Base-by-base conservation (phyloP, 2,113 vertebrate species). In the Labrus mixtus region DNA sequence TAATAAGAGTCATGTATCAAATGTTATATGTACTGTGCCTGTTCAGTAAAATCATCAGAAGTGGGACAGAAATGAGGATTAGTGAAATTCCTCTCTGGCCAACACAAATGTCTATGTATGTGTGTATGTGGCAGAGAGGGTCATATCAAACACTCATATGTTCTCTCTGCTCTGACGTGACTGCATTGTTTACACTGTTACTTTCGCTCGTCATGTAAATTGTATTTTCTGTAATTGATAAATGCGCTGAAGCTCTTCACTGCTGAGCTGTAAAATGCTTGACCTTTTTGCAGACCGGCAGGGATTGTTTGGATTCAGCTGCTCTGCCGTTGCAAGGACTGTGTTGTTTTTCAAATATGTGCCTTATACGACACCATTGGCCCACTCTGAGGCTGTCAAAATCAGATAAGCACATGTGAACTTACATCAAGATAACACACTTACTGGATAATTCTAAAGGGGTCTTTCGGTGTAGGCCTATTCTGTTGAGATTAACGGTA, bases 301-400 rank as follows among this genome's bases (percentile, higher is more conserved):
- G 83, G 83, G 79, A 89, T 71, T 83, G 76, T 90, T 79, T 80
- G 78, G 86, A 83, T 76, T 77, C 59, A 67, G 80, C 64, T 84
- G 73, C 70, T 51, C 62, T 19, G 33, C 70, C 76, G 63, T 59
- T 79, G 79, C 73, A 51, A 85, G 70, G 64, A 62, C 71, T 68
- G 66, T 46, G 54, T 58, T 50, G 60, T 41, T 73, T 69, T 79
- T 79, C 68, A 41, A 83, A 78, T n/a, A 81, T 75, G 62, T 62
- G 67, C 50, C 67, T 67, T 33, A 76, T 64, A 65, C 68, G 29
- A 33, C 6, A 33, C 29, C 29, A 33, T 33, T 33, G 29, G 29
- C 29, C 29, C 29, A 33, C 29, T 33, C 29, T 33, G 29, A 33
- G 29, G 29, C 29, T 33, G 29, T 33, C 29, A 33, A 33, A 33